phyloP scores from a whole-genome alignment of 2,888 invertebrate genomes.

The Temnothorax rugatulus region DNA sequence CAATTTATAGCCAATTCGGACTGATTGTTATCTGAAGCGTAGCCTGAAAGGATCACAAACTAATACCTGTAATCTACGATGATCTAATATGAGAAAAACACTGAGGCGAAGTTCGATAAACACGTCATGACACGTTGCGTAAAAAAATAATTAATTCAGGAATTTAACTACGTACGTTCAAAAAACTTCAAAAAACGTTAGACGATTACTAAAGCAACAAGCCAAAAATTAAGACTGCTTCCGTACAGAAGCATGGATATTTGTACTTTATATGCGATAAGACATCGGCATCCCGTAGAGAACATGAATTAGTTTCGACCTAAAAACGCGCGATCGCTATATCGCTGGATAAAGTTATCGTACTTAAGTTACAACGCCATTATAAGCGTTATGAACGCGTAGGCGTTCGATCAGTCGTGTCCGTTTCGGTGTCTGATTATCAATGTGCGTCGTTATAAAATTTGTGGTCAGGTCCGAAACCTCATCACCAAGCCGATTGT shows the following conservation, averaged over 20 bases:
- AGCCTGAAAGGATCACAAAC: not conserved
- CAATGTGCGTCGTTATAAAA: not conserved
- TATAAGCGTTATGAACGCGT: not conserved
- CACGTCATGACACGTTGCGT: not conserved
- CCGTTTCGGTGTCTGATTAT: not conserved
- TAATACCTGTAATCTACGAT: not conserved
- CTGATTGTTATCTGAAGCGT: slow-evolving; percentile 24
- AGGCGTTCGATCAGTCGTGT: not conserved
- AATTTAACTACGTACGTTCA: not conserved
- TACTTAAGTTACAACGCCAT: slow-evolving; percentile 2
- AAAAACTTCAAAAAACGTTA: not conserved
- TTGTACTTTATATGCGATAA: not conserved
- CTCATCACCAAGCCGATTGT: slow-evolving; percentile 10
- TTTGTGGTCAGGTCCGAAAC: not conserved
- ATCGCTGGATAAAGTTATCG: not conserved
- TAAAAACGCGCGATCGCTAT: not conserved
- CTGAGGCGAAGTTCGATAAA: not conserved
- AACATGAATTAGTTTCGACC: not conserved
- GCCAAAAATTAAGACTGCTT: not conserved
- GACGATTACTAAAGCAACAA: not conserved
- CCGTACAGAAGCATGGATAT: not conserved
- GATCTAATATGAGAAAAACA: not conserved
- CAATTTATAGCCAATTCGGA: slow-evolving; percentile 8
- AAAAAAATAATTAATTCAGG: slow-evolving; percentile 1
- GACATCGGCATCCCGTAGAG: not conserved